Evolutionary conservation across 2,113 vertebrate species (phyloP), one percentile per base, ranked within the genome.

Genomic region (Nerophis ophidion): DNA sequence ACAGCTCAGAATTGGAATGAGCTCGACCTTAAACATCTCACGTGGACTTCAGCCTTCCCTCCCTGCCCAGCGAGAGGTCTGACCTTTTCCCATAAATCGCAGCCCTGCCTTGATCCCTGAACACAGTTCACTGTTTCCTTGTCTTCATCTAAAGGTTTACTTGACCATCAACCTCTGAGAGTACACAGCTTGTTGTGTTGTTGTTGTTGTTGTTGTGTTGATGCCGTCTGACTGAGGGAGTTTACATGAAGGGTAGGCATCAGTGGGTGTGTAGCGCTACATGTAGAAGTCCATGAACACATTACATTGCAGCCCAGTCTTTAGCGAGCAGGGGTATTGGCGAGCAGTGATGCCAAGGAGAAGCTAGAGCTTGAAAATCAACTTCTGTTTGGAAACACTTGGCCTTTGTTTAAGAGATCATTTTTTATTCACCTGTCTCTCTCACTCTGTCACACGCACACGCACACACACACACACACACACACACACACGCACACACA

Each of bases 41-140:
- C 34, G 33, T 40, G 40, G 66, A 55, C 60, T 57, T 35, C 8
- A 3, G 45, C 61, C 26, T 13, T 49, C 63, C 10, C 12, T 52
- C 45, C 38, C 15, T 26, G 42, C 57, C 63, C 65, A 65, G 62
- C 62, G 67, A 16, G 35, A 68, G 56, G 53, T n/a, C 34, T 75
- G 60, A 75, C 78, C 66, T 74, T 71, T 74, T 52, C 68, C 62
- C 56, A 64, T 63, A 69, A 61, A 73, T 66, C 50, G 62, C 56
- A 61, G 61, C 44, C 42, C 38, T 15, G 9, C 67, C 36, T 58
- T 58, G 40, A 76, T 65, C 70, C 42, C 48, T 17, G 47, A 35
- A 53, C 36, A 35, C 46, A 69, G 59, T 26, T 14, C n/a, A 8
- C 60, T 8, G 13, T 51, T 5, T 33, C 38, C 60, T 48, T 13